phyloP scores from a whole-genome alignment of 2,888 invertebrate genomes.

The Polyommatus iphigenia region DNA sequence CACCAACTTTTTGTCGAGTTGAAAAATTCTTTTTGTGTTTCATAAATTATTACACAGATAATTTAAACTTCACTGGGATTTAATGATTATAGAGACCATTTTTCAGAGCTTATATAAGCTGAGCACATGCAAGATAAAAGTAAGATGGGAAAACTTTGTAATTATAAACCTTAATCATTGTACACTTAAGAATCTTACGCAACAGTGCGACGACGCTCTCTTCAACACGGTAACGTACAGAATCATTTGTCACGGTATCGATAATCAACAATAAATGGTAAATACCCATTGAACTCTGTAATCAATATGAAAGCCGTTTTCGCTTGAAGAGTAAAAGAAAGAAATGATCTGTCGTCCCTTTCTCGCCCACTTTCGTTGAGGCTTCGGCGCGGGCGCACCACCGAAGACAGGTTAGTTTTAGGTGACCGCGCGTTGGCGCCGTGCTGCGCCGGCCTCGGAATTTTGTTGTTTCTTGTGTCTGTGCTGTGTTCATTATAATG shows the following conservation, averaged over 20 bases:
- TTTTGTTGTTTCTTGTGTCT: conserved; percentile 64
- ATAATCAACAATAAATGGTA: conserved; percentile 37
- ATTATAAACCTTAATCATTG: not conserved
- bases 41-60: not conserved
- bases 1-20: not conserved
- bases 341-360: conserved; percentile 71
- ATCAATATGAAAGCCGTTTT: conserved; percentile 53
- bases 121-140: not conserved
- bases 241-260: conserved; percentile 29
- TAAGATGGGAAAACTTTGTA: not conserved
- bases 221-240: conserved; percentile 11
- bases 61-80: too few species aligned
- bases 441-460: conserved; percentile 71
- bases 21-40: not conserved
- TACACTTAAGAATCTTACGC: not conserved
- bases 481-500: conserved; percentile 55
- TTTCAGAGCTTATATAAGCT: not conserved
- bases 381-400: conserved; percentile 55
- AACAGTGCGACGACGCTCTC: not conserved
- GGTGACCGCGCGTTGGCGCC: conserved; percentile 70
- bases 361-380: conserved; percentile 70
- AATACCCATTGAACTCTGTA: conserved; percentile 41
- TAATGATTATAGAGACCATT: not conserved
- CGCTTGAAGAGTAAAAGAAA: conserved; percentile 63
- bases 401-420: conserved; percentile 69